Base-by-base conservation (phyloP, 1,140 invertebrate species). In the Tetragnatha versicolor region DNA sequence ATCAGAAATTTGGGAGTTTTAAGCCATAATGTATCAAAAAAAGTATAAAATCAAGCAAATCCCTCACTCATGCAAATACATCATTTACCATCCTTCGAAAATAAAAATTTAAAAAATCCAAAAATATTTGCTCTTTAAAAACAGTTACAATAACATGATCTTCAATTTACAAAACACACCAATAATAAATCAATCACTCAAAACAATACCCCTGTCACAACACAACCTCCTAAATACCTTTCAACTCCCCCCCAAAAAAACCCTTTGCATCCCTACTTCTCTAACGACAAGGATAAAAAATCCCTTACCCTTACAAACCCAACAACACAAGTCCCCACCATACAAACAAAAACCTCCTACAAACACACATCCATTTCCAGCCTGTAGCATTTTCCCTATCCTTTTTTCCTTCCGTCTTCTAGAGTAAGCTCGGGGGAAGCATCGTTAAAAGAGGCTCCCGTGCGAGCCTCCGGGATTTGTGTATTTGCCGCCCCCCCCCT, bases 381-480 rank as follows among this genome's bases (percentile, higher is more conserved):
- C 37, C 33, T 65, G 61, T 65, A 45, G 37, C 37, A 42, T 65
- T 42, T 65, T 22, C 27, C 37, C 42, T 25, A 20, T 12, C 27
- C 20, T 65, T 65, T 42, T 42, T 42, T 45, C 20, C 9, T 29
- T 2, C 27, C 20, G 12, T 60, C 20, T 20, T 45, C 20, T 14
- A 5, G 33, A 65, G 27, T 27, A 39, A 39, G 10, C 61, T 42
- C 61, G 27, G 25, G 61, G 61, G 61, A 65, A 22, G 3, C 61
- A 65, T 65, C 61, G 61, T 65, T 65, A 65, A 39, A 39, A 42
- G 37, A 58, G 31, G 22, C 35, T 20, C 27, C 35, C 61, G 25
- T 45, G 35, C 61, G 61, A 39, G 61, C 39, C 42, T 65, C 42
- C 35, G 39, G 61, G 39, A 65, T 65, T 42, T 42, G 42, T 47